Evolutionary conservation across 2,888 invertebrate genomes (phyloP), one percentile per base, ranked within the genome.

Genomic region (Chirona hameri): DNA sequence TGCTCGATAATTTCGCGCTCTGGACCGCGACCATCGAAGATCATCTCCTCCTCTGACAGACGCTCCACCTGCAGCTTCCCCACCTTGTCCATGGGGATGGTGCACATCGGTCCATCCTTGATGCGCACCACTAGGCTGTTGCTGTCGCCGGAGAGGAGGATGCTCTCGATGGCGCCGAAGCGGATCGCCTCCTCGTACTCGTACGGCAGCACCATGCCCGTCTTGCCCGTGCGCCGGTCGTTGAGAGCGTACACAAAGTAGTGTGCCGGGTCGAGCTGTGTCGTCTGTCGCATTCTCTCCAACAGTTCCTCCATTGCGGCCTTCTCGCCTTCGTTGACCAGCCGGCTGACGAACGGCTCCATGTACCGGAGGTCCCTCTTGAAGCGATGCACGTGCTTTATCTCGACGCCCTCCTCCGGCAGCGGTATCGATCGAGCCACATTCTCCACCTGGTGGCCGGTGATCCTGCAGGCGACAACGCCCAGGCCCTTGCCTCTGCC

Each of bases 151-250:
- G 84, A 84, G 48, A 85, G 57, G 21, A 84, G 84, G 21, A 85
- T 81, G 7, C 80, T 84, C 80, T 85, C 85, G 12, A 85, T 82
- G 39, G 84, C 84, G 7, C 85, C 85, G 15, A 65, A 82, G 12
- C 81, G 81, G 60, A 85, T 85, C 29, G 84, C 85, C 52, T 83
- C 83, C 81, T 85, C 85, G 81, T 84, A 82, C 82, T 85, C 85
- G 18, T 84, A 83, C 3, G 85, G 82, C 21, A 85, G 55, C 4
- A 85, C 69, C 21, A 85, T 46, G 48, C 82, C 84, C 0, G 82
- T 83, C 81, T 83, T 84, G 7, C 80, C 80, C 9, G 80, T 80
- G 31, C 81, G 82, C 39, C 82, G 83, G 18, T 84, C 84, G 15
- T 83, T 65, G 9, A 84, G 48, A 46, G 83, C 81, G 72, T 85